Percentiles rank a stretch among this genome's conserved stretches.
These are phyloP conservation scores for Scelioninae gen. 1 DNA, from an alignment of 2,888 invertebrate species.

Conservation along the genomic window DNA sequence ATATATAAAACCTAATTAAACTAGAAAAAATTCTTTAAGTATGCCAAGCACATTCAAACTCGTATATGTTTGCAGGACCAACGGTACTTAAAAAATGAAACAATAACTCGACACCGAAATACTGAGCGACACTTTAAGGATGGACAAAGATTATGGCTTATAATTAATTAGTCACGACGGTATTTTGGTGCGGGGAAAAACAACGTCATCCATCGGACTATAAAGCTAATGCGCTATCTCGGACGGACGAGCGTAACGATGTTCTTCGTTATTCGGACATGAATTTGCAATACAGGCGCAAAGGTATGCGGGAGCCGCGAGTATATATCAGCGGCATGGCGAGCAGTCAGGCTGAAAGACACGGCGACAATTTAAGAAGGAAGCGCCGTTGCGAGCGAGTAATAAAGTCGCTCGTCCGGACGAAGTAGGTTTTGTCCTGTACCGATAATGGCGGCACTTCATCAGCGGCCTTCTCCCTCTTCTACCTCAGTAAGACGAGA, in stretches of 20 bases:
- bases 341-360: conserved; percentile 60
- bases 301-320: conserved; percentile 59
- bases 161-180: conserved; percentile 53
- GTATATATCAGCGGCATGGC: conserved; percentile 57
- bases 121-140: conserved; percentile 36
- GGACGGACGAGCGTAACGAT: conserved; percentile 62
- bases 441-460: conserved; percentile 84
- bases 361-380: conserved; percentile 75
- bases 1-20: too few species aligned
- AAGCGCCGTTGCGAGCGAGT: conserved; percentile 79
- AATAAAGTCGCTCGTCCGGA: conserved; percentile 82
- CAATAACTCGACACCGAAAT: neutral
- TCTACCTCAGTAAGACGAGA: conserved; percentile 80
- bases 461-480: conserved; percentile 78
- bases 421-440: conserved; percentile 83
- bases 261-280: conserved; percentile 66
- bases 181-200: conserved; percentile 38
- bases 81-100: neutral
- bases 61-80: neutral
- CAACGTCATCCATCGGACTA: conserved; percentile 45
- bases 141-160: conserved; percentile 37
- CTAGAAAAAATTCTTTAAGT: too few species aligned
- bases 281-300: conserved; percentile 65
- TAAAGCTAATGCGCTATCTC: conserved; percentile 61
- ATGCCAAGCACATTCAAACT: too few species aligned